Evolutionary conservation across 2,113 vertebrate species (phyloP), one percentile per base, ranked within the genome.

Genomic region (Tylochromis polylepis): DNA sequence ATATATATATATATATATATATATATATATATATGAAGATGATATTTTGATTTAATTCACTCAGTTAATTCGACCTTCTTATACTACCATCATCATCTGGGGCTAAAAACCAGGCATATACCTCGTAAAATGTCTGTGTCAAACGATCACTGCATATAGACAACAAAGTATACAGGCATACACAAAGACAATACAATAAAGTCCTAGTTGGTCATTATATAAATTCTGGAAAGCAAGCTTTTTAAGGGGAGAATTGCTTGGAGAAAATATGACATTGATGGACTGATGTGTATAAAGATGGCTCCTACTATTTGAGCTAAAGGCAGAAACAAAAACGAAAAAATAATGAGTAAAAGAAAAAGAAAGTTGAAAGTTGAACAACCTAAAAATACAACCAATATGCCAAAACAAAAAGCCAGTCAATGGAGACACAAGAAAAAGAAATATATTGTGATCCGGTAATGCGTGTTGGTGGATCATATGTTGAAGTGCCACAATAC

Each of bases 231-330:
- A 72, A 16, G 57, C 24, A 6, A 20, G 3, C 2, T 77, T 14
- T 55, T 65, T 31, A 49, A 75, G 31, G 6, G 18, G 11, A 46
- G 16, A 14, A 46, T 60, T 43, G 14, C 58, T 57, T 80, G 24
- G 10, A 27, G 18, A 88, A 85, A 82, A 62, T 29, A 10, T 82
- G 81, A 88, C 62, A 79, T 20, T 89, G 83, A 91, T 86, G 81
- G 82, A 90, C 72, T 49, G 27, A 79, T 70, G 3, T 58, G 67
- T 82, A 53, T 29, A 51, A 77, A 53, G 12, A n/a, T 2, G 6
- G 29, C 16, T 77, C 11, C 18, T 53, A n/a, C 11, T 31, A 29
- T 31, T 53, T 14, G 27, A 20, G 46, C 2, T 1, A 77, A 51
- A 77, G 46, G 16, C 70, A 31, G 24, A 49, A 77, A 51, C 20